Evolutionary conservation across 2,113 vertebrate genomes (phyloP), one percentile per base, ranked within the genome.

Genomic region (Notarius quadriscutis): DNA sequence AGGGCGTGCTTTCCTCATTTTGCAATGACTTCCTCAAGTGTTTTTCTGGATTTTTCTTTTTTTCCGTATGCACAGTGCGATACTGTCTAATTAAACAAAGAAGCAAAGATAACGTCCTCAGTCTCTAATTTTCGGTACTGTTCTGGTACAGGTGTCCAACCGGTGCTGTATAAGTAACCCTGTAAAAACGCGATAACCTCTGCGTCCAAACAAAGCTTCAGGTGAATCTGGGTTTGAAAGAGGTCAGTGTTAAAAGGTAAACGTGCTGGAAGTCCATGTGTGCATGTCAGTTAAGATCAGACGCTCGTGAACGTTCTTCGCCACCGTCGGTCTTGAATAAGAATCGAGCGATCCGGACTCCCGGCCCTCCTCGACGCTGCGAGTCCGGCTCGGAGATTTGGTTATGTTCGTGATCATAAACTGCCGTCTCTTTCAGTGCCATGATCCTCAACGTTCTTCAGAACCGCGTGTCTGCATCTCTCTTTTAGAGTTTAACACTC

Each of bases 61-160:
- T 91, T 65, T 71, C 92, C 91, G 92, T 93, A 92, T 94, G 92
- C 93, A 94, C 94, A 94, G 92, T 93, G 92, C 92, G 94, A 80
- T 85, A 83, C 82, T 88, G 94, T 95, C 50, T 93, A 92, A 93
- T 94, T 79, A 87, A 77, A 82, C 69, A 34, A 67, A 86, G 17
- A 81, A 86, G 30, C 30, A 6, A 60, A 86, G 14, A 15, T n/a
- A 1, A 65, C 60, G 87, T 58, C n/a, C 67, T 41, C 81, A 50
- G 53, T 85, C 65, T 79, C 48, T 57, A 51, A 41, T 87, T 69
- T 4, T 41, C 67, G 81, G 87, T 84, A 87, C 86, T 78, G n/a
- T 65, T 57, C 14, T 41, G 71, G 71, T 84, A 63, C 78, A 71
- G 27, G 20, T 22, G 1, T 75, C 69, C 27, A n/a, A 15, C 58